Evolutionary conservation across 2,113 vertebrate species (phyloP).

Genomic region (Cyanistes caeruleus): DNA sequence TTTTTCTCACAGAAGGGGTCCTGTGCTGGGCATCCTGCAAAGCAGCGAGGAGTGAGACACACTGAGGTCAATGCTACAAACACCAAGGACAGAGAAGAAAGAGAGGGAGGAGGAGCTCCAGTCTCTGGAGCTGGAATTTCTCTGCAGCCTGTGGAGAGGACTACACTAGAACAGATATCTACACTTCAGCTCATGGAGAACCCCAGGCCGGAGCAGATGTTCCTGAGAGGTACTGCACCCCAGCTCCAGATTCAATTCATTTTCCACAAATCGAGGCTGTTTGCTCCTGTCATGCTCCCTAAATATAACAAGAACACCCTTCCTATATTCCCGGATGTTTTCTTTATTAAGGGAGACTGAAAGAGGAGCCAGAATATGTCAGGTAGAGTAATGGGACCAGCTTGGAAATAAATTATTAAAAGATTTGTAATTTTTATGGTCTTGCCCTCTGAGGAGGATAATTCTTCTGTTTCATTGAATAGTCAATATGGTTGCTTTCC

Average conservation of each 20-base stretch:
- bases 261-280: background rate
- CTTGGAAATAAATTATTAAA: background rate
- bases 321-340: background rate
- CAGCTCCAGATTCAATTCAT: background rate
- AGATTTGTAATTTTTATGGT: background rate
- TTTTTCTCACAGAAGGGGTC: background rate
- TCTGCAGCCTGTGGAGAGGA: background rate
- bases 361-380: background rate
- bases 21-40: background rate
- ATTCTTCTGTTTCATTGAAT: background rate
- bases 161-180: background rate
- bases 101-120: background rate
- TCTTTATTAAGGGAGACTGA: background rate
- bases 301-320: background rate
- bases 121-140: background rate
- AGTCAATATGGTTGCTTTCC: background rate
- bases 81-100: background rate
- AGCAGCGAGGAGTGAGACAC: background rate
- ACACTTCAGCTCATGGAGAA: background rate
- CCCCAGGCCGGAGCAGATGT: background rate
- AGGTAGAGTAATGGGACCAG: background rate
- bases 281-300: background rate
- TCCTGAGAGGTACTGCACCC: background rate
- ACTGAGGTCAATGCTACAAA: accelerated
- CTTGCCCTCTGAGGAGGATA: background rate